Evolutionary conservation across 2,113 vertebrate species (phyloP).

Genomic region (Sinocyclocheilus rhinocerous): DNA sequence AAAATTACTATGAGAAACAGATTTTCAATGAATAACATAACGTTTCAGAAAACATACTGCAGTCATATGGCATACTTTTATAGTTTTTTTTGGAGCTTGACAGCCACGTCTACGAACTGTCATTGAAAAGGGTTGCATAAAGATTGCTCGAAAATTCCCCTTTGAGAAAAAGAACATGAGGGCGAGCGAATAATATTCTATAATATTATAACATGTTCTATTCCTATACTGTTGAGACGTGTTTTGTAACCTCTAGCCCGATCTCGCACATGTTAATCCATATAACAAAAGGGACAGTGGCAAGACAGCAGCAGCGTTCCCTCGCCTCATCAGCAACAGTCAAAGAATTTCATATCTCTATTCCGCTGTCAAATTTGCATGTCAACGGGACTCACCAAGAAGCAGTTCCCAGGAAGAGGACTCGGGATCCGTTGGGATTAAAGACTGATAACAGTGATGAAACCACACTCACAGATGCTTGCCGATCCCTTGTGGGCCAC

Average conservation of each 20-base stretch:
- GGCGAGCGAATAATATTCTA: background rate
- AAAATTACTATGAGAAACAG: background rate
- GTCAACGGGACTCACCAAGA: background rate
- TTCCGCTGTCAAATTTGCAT: background rate
- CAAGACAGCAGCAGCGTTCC: background rate
- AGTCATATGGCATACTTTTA: background rate
- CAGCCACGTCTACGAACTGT: background rate
- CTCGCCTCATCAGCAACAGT: background rate
- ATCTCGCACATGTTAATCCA: background rate
- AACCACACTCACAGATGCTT: slow-evolving; percentile 13
- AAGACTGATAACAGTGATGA: background rate
- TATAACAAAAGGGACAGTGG: background rate
- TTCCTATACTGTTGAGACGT: background rate
- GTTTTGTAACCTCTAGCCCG: background rate
- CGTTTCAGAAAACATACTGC: background rate
- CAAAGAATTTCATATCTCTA: background rate
- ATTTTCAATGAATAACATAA: background rate
- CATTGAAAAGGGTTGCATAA: background rate
- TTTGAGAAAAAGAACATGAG: background rate
- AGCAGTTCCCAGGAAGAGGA: slow-evolving; percentile 15
- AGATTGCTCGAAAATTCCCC: background rate
- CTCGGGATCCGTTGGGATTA: no score
- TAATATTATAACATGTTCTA: background rate
- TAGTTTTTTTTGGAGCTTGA: background rate
- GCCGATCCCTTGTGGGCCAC: slow-evolving; percentile 11